Evolutionary conservation across 2,797 vertebrate genomes (phyloP).

Genomic region (Helarctos malayanus): DNA sequence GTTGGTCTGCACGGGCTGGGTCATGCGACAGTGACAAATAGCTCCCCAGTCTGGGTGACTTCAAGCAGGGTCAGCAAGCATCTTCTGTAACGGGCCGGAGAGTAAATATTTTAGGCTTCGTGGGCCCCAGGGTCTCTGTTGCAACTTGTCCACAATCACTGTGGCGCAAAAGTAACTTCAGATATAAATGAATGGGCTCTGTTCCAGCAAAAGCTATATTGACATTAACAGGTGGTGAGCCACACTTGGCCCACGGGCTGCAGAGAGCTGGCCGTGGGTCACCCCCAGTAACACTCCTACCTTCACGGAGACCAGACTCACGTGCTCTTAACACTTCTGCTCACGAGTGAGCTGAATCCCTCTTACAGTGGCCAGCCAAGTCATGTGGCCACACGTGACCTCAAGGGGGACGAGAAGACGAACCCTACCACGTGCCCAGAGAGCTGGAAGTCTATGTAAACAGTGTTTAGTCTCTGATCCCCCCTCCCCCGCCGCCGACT

Average conservation of each 20-base stretch:
- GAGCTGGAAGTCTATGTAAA: too few relatives aligned
- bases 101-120: not conserved
- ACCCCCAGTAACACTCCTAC: fast-evolving
- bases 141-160: not conserved
- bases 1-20: not conserved
- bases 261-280: not conserved
- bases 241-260: not conserved
- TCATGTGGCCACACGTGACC: not conserved
- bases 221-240: not conserved
- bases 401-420: not conserved
- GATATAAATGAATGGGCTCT: not conserved
- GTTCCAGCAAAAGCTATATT: not conserved
- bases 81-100: not conserved
- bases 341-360: not conserved
- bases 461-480: too few relatives aligned
- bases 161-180: not conserved
- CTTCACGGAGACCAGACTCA: not conserved
- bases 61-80: too few relatives aligned
- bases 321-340: not conserved
- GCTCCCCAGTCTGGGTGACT: too few relatives aligned
- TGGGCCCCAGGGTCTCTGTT: fast-evolving
- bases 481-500: not conserved
- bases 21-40: not conserved
- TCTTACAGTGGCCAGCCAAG: not conserved
- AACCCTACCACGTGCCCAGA: not conserved